Percentiles rank a stretch among this genome's conserved stretches.
Evolutionary conservation across 2,888 invertebrate species (phyloP).

Genomic region (Beris chalybata): DNA sequence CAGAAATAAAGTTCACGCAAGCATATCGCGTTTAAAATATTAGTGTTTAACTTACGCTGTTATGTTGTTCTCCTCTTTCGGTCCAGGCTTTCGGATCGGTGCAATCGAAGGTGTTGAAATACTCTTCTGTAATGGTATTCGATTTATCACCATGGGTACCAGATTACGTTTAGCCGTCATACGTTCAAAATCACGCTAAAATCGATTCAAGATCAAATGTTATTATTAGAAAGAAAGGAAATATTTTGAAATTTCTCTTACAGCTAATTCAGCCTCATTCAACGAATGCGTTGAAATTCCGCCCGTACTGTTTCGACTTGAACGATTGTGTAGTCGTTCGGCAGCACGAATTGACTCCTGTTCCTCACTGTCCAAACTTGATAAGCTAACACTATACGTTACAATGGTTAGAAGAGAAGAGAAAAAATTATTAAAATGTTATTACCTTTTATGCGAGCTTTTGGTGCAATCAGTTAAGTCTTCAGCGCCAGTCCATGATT

Average conservation of each 20-base stretch:
- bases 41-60: conserved; percentile 59
- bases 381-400: conserved; percentile 67
- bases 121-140: conserved; percentile 84
- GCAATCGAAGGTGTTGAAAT: conserved; percentile 89
- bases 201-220: not conserved
- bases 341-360: conserved; percentile 65
- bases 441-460: conserved; percentile 61
- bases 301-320: conserved; percentile 59
- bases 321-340: conserved; percentile 55
- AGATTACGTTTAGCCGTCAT: conserved; percentile 55
- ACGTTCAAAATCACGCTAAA: conserved; percentile 53
- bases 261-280: conserved; percentile 85
- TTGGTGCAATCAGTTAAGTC: conserved; percentile 64
- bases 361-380: conserved; percentile 84
- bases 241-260: conserved; percentile 49
- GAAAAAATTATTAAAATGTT: not conserved
- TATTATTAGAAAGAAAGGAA: conserved; percentile 1
- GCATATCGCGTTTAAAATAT: too few species aligned
- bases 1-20: not conserved
- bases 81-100: conserved; percentile 65
- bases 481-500: conserved; percentile 88
- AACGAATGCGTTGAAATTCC: conserved; percentile 75
- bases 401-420: conserved; percentile 37
- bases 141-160: conserved; percentile 60
- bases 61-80: conserved; percentile 59